A percentile compares a stretch with the other conserved stretches of the same genome.
Conservation (phyloP, 2,113 vertebrate genomes). For the Pristiophorus japonicus region DNA sequence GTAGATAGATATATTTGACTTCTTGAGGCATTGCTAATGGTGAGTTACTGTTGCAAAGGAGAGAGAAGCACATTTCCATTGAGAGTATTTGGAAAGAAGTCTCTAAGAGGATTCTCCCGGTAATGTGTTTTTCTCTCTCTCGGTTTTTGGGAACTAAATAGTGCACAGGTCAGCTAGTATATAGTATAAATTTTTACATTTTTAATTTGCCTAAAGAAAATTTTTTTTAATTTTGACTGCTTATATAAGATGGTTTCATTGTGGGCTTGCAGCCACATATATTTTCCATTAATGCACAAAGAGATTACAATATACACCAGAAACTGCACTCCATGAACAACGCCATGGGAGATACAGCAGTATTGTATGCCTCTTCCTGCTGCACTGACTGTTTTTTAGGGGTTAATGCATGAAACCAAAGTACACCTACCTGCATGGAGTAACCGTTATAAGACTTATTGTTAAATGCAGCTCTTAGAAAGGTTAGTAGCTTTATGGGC, state of each 20-base stretch:
- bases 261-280: background rate
- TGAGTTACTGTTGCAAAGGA: background rate
- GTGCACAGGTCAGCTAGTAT: background rate
- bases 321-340: background rate
- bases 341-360: background rate
- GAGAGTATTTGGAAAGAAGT: background rate
- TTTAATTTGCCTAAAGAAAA: background rate
- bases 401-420: background rate
- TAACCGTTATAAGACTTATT: background rate
- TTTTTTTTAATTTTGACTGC: background rate
- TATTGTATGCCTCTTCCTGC: background rate
- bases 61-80: background rate
- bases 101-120: background rate
- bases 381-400: background rate
- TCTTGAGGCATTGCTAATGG: background rate
- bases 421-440: no score
- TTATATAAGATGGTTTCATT: background rate
- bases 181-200: background rate
- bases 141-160: background rate
- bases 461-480: background rate
- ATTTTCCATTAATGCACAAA: background rate
- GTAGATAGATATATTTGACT: no score
- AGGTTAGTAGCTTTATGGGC: background rate
- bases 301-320: background rate
- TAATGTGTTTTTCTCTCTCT: no score